Evolutionary conservation across 2,113 vertebrate genomes (phyloP).

Genomic region (Amblyornis subalaris): DNA sequence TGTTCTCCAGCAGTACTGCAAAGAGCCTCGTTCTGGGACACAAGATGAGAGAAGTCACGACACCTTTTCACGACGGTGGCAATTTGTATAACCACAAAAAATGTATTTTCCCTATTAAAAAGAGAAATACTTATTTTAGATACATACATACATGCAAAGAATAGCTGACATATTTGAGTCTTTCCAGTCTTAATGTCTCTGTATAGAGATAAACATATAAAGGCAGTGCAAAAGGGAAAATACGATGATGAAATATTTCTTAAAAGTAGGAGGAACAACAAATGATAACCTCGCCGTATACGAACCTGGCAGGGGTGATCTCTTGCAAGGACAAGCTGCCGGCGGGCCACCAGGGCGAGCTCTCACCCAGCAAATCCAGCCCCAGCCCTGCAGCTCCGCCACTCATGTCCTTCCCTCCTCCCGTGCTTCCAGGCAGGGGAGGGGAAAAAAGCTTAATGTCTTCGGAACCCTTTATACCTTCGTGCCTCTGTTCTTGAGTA

Average conservation of each 20-base stretch:
- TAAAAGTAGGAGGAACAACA: background rate
- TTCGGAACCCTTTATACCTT: background rate
- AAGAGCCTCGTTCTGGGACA: background rate
- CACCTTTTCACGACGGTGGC: slow-evolving; percentile 17
- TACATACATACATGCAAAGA: background rate
- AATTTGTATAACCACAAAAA: slow-evolving; percentile 38
- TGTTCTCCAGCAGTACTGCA: background rate
- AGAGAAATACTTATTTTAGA: background rate
- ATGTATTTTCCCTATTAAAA: slow-evolving; percentile 1
- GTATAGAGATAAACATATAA: background rate
- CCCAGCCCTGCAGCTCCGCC: background rate
- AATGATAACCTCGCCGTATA: rapidly evolving
- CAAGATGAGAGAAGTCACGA: slow-evolving; percentile 13
- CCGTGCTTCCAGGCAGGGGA: rapidly evolving
- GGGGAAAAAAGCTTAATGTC: background rate
- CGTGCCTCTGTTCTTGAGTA: background rate
- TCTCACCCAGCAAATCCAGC: background rate
- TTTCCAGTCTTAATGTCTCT: background rate
- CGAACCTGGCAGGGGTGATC: background rate
- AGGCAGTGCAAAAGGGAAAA: background rate
- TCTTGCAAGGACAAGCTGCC: background rate
- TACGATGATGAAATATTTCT: background rate
- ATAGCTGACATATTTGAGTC: background rate
- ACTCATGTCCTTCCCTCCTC: rapidly evolving
- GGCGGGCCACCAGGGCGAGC: background rate